Percentiles rank a stretch among this genome's conserved stretches.
Evolutionary conservation across 1,140 invertebrate genomes (phyloP).

Genomic region (Saxidomus purpurata): DNA sequence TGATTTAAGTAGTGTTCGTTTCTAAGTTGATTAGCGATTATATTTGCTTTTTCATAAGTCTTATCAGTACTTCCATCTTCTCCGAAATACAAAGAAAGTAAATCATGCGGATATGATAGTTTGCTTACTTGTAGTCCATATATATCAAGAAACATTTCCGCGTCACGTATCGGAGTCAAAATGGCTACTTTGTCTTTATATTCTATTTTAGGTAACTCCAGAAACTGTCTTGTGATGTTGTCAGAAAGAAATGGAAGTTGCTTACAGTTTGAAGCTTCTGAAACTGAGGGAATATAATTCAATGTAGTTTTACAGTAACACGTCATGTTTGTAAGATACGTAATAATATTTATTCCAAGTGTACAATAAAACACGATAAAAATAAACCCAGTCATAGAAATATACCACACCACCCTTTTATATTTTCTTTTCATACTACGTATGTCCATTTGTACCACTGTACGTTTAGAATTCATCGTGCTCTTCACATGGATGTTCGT

Average conservation of each 20-base stretch:
- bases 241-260: slow-evolving; percentile 61
- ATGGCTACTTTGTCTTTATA: slow-evolving; percentile 74
- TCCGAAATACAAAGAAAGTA: slow-evolving; percentile 81
- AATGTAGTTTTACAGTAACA: neutral
- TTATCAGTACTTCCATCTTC: slow-evolving; percentile 81
- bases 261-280: slow-evolving; percentile 71
- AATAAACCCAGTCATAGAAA: no score
- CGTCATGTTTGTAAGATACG: no score
- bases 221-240: slow-evolving; percentile 60
- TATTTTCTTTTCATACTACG: no score
- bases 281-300: slow-evolving; percentile 70
- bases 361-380: no score
- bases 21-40: slow-evolving; percentile 67
- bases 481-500: no score
- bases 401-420: no score
- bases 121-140: slow-evolving; percentile 73
- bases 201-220: slow-evolving; percentile 56
- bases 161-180: slow-evolving; percentile 81
- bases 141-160: slow-evolving; percentile 62
- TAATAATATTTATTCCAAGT: no score
- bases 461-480: no score
- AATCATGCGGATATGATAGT: slow-evolving; percentile 77
- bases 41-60: slow-evolving; percentile 71
- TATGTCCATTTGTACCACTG: no score
- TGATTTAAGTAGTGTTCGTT: slow-evolving; percentile 65